Percentiles rank a stretch among this genome's conserved stretches.
These are phyloP conservation scores for Julus scandinavius DNA, from an alignment of 2,888 invertebrate species.

Conservation along the genomic window DNA sequence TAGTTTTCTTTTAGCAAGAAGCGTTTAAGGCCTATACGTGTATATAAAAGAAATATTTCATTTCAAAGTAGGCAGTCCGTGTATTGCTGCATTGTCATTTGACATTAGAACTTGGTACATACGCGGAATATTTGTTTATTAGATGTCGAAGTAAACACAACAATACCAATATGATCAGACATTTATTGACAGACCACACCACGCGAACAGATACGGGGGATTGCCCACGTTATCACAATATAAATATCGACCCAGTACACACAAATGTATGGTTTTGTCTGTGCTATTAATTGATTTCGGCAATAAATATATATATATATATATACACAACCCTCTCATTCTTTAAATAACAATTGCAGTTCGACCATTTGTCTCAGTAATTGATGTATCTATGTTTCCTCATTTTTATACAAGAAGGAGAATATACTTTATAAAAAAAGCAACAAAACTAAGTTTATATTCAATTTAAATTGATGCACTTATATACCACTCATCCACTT, in stretches of 20 bases:
- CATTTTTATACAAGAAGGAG: neutral
- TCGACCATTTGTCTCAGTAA: neutral
- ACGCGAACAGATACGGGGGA: neutral
- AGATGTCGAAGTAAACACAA: constrained; percentile 5
- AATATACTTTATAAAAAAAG: neutral
- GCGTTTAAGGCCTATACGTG: neutral
- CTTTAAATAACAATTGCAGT: constrained; percentile 2
- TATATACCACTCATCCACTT: constrained; percentile 3
- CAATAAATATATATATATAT: neutral
- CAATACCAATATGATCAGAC: constrained; percentile 31
- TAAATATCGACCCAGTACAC: neutral
- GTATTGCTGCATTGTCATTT: neutral
- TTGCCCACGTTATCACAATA: neutral
- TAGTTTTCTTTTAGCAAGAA: neutral
- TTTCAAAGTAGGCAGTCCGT: neutral
- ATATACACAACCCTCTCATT: neutral
- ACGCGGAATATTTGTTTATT: neutral
- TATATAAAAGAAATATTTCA: neutral
- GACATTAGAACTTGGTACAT: neutral
- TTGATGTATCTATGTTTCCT: neutral
- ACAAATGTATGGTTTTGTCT: neutral
- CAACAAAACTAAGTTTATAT: neutral
- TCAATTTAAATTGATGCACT: neutral
- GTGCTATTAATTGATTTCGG: neutral
- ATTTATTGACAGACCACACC: constrained; percentile 22